These are phyloP conservation scores for Heliocidaris erythrogramma DNA, from an alignment of 35 echinoderm and acorn worm species.

Conservation along the genomic window DNA sequence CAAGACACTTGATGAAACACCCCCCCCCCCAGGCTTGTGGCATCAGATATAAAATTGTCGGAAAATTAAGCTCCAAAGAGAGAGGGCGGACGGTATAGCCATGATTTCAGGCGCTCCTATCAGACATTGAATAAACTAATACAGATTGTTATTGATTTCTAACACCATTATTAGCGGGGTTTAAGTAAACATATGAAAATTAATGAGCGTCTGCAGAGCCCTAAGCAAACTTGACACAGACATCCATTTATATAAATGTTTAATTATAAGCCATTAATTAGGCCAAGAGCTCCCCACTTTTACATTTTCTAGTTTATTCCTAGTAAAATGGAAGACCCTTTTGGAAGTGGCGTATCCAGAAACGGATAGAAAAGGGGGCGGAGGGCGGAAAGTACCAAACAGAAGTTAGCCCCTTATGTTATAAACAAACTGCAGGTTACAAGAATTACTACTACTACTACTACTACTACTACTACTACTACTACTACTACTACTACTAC, in stretches of 20 bases:
- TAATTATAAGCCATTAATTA: neutral
- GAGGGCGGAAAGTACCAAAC: too few species aligned
- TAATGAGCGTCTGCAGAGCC: neutral
- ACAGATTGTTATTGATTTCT: neutral
- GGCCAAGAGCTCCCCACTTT: neutral
- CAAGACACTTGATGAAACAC: too few species aligned
- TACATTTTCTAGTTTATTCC: too few species aligned
- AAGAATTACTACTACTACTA: neutral
- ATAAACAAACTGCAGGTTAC: too few species aligned
- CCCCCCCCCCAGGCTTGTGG: too few species aligned
- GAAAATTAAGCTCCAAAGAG: neutral
- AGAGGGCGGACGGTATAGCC: neutral
- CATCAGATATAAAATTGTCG: neutral
- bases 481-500: neutral
- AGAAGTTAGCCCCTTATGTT: too few species aligned
- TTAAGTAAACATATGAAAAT: neutral
- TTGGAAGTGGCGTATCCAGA: too few species aligned
- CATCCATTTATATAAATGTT: neutral
- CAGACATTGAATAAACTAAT: slow-evolving; percentile 13
- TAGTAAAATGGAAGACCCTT: too few species aligned
- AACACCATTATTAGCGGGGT: neutral
- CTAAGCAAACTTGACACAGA: neutral
- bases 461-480: neutral
- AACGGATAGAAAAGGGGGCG: too few species aligned
- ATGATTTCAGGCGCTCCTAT: neutral